Conservation (phyloP, 1,140 invertebrate genomes). For the Drosophila ficusphila region DNA sequence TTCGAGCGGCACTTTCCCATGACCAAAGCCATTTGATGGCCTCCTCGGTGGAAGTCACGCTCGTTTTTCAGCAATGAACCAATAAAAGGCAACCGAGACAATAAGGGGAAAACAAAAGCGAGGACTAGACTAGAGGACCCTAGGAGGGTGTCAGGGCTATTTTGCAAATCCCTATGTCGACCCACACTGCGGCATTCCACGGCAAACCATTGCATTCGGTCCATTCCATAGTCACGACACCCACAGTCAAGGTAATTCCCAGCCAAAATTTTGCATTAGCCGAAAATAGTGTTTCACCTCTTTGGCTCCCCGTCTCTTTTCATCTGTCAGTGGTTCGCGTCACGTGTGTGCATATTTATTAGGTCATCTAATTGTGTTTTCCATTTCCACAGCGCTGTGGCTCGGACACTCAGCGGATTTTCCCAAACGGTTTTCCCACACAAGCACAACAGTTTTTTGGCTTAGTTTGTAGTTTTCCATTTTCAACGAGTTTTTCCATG, state of each 20-base stretch:
- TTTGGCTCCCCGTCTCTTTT: conserved; percentile 26
- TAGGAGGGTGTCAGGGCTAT: conserved; percentile 32
- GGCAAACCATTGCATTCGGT: conserved; percentile 1
- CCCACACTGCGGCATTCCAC: conserved; percentile 12
- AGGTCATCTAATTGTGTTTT: conserved; percentile 83
- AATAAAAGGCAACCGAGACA: conserved; percentile 65
- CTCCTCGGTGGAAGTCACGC: conserved; percentile 60
- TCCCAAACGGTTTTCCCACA: conserved; percentile 76
- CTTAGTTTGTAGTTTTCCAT: conserved; percentile 11
- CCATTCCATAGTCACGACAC: conserved; percentile 60
- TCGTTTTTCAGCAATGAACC: conserved; percentile 53
- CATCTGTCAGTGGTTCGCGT: conserved; percentile 38
- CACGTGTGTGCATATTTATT: conserved; percentile 76
- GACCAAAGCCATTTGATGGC: conserved; percentile 70
- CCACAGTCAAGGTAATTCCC: conserved; percentile 77
- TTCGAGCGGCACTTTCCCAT: conserved; percentile 65
- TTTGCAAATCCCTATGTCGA: conserved; percentile 25
- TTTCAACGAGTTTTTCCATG: conserved; percentile 32
- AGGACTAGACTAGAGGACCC: conserved; percentile 13
- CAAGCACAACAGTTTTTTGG: conserved; percentile 21
- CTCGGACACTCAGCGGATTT: conserved; percentile 54
- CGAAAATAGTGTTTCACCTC: conserved; percentile 53
- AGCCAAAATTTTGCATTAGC: conserved; percentile 73
- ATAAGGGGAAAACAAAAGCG: conserved; percentile 35
- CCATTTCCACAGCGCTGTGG: conserved; percentile 63